Base-by-base conservation (phyloP, 2,797 vertebrate genomes). In the Hydrophis major region DNA sequence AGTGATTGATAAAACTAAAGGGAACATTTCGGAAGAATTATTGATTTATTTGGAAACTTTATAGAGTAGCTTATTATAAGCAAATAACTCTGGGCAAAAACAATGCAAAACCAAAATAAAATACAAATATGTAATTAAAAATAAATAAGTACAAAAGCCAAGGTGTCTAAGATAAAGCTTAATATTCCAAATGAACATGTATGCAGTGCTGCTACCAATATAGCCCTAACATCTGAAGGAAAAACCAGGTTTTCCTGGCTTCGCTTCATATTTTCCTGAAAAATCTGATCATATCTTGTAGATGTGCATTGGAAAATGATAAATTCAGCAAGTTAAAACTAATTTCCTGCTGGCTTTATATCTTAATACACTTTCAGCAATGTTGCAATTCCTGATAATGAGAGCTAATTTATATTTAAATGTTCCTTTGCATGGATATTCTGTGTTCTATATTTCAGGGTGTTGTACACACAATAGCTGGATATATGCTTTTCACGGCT, bases 401-500 rank as follows among this genome's bases (percentile, higher is more conserved):
- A 86, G 28, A 47, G 27, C 86, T 14, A 53, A 32, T 50, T 10
- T 12, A 74, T 74, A 47, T 88, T 57, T 59, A 59, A 88, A 37
- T 22, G 20, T 57, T 37, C 42, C 1, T 14, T 87, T 94, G 59
- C n/a, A 74, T 69, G 37, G 93, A 92, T 18, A 10, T 16, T 18
- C 7, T 0, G 0, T 95, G 89, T 90, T 55, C 94, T 96, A 18
- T 95, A 83, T 96, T 0, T 0, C 96, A 99, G 99, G 99, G 99
- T 7, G 99, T 99, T 18, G 98, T 99, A 59, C 99, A 50, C 50
- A 50, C 99, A 0, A 88, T 98, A 95, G 98, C 99, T 42, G 99
- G 99, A 88, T 99, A 99, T 97, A 99, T 99, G 98, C 97, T 99
- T 63, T 99, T 98, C 96, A 98, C 98, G 0, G 99, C 99, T 89